These are phyloP conservation scores for Bufo gargarizans DNA, from an alignment of 2,113 vertebrate genomes.

Conservation along the genomic window DNA sequence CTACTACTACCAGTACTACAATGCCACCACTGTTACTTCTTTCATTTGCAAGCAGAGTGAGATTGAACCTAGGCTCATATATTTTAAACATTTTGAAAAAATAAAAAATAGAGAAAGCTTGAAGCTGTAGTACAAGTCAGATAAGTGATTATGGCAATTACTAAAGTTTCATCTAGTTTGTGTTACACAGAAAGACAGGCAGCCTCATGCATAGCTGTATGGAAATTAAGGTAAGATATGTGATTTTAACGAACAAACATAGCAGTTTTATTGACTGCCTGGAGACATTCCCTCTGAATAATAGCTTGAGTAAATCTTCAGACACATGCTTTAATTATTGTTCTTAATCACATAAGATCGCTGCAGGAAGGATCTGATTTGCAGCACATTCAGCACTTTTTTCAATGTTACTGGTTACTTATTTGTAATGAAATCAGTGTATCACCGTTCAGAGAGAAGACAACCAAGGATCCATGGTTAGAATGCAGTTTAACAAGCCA, in stretches of 20 bases:
- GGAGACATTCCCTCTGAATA: background rate
- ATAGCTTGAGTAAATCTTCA: no score
- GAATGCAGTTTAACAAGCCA: background rate
- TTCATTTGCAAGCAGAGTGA: no score
- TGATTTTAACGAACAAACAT: background rate
- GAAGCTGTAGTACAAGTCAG: background rate
- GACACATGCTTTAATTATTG: background rate
- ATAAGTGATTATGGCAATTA: background rate
- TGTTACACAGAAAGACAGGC: background rate
- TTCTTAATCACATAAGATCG: background rate
- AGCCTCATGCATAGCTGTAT: background rate
- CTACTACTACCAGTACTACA: no score
- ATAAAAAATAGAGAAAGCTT: no score
- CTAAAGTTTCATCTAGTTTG: background rate
- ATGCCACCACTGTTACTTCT: no score
- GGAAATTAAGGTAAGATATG: background rate
- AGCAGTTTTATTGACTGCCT: background rate
- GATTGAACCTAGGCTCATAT: no score
- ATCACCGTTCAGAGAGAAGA: background rate
- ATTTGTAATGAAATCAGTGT: slow-evolving; percentile 8
- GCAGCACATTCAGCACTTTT: background rate
- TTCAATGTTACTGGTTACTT: background rate
- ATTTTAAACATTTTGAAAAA: no score
- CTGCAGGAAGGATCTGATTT: background rate
- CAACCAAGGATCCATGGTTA: background rate